These are phyloP conservation scores for Pteronura brasiliensis DNA, from an alignment of 2,113 vertebrate genomes.

Conservation along the genomic window DNA sequence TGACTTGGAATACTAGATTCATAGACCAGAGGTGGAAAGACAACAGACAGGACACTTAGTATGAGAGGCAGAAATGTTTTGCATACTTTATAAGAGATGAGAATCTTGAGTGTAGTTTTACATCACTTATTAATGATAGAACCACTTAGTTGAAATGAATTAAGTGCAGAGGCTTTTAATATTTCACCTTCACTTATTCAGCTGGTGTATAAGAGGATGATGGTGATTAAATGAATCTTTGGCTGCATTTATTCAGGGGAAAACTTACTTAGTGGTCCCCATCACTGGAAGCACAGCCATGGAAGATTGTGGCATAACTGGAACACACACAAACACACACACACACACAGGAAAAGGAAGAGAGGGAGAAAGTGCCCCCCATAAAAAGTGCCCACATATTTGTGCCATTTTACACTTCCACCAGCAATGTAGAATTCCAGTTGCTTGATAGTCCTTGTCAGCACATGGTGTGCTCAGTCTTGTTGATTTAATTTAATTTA, in stretches of 20 bases:
- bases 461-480: not conserved
- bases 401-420: not conserved
- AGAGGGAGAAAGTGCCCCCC: not conserved
- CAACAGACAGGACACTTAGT: constrained; percentile 9
- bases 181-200: not conserved
- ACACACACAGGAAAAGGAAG: not conserved
- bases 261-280: not conserved
- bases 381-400: not conserved
- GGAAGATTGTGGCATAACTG: not conserved
- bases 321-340: not conserved
- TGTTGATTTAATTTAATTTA: not conserved
- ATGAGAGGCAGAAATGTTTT: constrained; percentile 32
- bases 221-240: not conserved
- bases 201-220: not conserved
- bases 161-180: not conserved
- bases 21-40: constrained; percentile 54
- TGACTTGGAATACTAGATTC: constrained; percentile 66
- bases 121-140: constrained; percentile 12
- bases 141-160: constrained; percentile 24
- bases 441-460: not conserved
- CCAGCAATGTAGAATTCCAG: not conserved
- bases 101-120: constrained; percentile 2
- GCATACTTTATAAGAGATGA: not conserved
- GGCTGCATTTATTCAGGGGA: not conserved
- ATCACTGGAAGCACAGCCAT: not conserved